Base-by-base conservation (phyloP, 2,888 invertebrate genomes). In the Liopterus haemorrhoidalis region DNA sequence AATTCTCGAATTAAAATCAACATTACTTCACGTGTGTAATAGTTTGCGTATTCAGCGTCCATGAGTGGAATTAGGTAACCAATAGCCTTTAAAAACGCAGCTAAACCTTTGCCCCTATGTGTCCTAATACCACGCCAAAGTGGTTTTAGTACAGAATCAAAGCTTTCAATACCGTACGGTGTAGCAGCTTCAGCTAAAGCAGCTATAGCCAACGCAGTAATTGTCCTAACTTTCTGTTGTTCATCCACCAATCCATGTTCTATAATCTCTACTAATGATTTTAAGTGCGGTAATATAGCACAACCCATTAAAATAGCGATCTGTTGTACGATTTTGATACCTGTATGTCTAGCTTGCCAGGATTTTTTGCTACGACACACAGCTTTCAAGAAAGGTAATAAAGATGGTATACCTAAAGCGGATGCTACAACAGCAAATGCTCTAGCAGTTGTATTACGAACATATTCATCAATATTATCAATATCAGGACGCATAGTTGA, bases 341-440 rank as follows among this genome's bases (percentile, higher is more conserved):
- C 97, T 3, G 96, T 97, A 67, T 97, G 97, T 11, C 87, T 73
- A 2, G 87, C 99, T 70, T 99, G 99, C 99, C 99, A 99, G 0
- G 95, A 96, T 68, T 99, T 99, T 72, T 99, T 99, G 54, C 95
- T 95, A 57, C 94, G 84, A 66, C 99, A 99, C 2, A 99, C 99
- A 40, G 99, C 97, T 70, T 97, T 99, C 57, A 99, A 77, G 70
- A 99, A 99, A 0, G 99, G 99, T 54, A 99, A 70, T 5, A 99
- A 72, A 0, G 96, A 95, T 5, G 99, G 99, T 57, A 99, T 99
- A 55, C 95, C 99, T 49, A 99, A 74, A 43, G 99, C 97, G 2
- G 97, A 99, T 2, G 99, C 99, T 1, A 99, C 99, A 1, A 99
- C 99, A n/a, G 99, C 99, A 69, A 99, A 99, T 1, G 99, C 99